Conservation (phyloP, 2,888 invertebrate genomes). For the Oscheius onirici region DNA sequence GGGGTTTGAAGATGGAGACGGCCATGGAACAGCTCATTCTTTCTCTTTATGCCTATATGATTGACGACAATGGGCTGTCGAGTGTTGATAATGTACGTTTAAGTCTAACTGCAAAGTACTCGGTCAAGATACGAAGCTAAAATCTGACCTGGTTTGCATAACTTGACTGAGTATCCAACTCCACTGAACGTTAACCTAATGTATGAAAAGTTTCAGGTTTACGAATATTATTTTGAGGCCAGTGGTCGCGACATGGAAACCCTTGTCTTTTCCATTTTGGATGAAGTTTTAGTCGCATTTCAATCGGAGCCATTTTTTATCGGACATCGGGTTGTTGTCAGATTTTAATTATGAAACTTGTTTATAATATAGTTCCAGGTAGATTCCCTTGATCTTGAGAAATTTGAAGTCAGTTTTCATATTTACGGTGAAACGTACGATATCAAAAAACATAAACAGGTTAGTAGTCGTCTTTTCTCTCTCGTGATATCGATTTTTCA, state of each 20-base stretch:
- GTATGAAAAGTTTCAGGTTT: slow-evolving; percentile 63
- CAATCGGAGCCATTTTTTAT: slow-evolving; percentile 76
- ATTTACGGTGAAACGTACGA: slow-evolving; percentile 81
- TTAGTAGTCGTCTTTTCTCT: background rate
- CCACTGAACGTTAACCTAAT: too few relatives aligned
- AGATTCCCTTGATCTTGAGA: slow-evolving; percentile 13
- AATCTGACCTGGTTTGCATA: too few relatives aligned
- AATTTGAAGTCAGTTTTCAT: slow-evolving; percentile 33
- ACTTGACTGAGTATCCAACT: too few relatives aligned
- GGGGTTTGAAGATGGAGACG: slow-evolving; percentile 82
- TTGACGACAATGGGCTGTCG: slow-evolving; percentile 38
- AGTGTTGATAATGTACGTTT: slow-evolving; percentile 12
- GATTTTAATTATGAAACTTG: background rate
- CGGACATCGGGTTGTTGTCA: slow-evolving; percentile 60
- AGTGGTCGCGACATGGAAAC: slow-evolving; percentile 87
- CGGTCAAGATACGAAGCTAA: too few relatives aligned
- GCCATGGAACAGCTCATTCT: slow-evolving; percentile 52
- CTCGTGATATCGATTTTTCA: slow-evolving; percentile 72
- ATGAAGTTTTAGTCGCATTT: slow-evolving; percentile 91
- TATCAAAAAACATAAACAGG: slow-evolving; percentile 82
- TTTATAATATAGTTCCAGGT: background rate
- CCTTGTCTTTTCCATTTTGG: slow-evolving; percentile 89
- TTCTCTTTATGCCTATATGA: slow-evolving; percentile 97
- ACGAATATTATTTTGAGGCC: slow-evolving; percentile 85
- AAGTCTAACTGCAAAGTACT: too few relatives aligned